These are phyloP conservation scores for Zapus hudsonius DNA, from an alignment of 2,113 vertebrate species.

Conservation along the genomic window DNA sequence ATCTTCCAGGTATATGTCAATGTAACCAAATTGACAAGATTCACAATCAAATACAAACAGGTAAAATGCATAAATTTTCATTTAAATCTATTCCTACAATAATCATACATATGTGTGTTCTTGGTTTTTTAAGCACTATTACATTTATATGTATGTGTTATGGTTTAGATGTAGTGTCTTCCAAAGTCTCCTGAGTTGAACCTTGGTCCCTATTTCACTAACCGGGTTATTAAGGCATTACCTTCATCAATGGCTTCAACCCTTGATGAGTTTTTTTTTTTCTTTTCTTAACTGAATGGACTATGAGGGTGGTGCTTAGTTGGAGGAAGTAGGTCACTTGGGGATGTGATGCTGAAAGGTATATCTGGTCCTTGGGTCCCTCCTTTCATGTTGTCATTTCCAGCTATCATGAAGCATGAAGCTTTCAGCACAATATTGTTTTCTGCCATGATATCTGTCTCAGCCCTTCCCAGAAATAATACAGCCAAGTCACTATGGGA, in stretches of 20 bases:
- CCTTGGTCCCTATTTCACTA: no score
- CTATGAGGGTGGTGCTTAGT: neutral
- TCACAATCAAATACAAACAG: neutral
- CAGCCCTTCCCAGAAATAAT: neutral
- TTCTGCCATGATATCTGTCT: neutral
- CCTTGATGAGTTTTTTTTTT: neutral
- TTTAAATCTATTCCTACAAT: neutral
- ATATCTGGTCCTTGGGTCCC: fast-evolving
- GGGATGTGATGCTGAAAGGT: neutral
- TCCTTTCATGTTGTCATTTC: neutral
- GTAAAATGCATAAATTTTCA: neutral
- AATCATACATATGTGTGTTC: neutral
- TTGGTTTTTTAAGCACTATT: no score
- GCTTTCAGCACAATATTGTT: no score
- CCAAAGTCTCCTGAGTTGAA: no score
- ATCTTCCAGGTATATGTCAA: neutral
- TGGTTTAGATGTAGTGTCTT: no score
- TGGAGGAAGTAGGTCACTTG: neutral
- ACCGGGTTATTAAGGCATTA: no score
- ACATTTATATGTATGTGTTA: neutral
- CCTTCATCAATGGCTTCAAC: neutral
- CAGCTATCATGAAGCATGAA: neutral
- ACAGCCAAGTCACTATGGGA: neutral
- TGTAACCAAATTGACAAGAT: neutral
- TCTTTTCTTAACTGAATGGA: neutral